phyloP scores from a whole-genome alignment of 2,113 vertebrate genomes.

The Callopanchax toddi region DNA sequence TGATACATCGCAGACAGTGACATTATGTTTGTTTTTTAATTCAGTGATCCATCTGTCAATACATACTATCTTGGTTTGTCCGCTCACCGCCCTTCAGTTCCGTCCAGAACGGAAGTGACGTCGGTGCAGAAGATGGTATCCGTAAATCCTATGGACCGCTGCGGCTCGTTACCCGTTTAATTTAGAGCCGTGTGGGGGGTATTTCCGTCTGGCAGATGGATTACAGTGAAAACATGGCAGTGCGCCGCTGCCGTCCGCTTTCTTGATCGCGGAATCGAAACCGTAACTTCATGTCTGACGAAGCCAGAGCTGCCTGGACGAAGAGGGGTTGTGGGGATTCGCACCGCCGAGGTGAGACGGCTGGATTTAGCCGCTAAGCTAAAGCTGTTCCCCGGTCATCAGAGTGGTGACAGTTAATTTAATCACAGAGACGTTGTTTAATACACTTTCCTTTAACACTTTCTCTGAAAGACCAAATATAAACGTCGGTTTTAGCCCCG shows the following conservation, averaged over 20 bases:
- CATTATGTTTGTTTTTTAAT: too few relatives aligned
- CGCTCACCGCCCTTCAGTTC: conserved; percentile 62
- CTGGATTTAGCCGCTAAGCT: conserved; percentile 53
- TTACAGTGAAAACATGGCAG: conserved; percentile 42
- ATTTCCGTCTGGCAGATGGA: conserved; percentile 38
- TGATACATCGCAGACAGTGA: too few relatives aligned
- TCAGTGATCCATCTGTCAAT: not conserved
- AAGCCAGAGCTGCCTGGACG: conserved; percentile 76
- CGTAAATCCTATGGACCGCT: conserved; percentile 58
- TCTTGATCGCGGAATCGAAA: conserved; percentile 56
- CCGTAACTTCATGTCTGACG: conserved; percentile 79
- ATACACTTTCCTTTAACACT: too few relatives aligned
- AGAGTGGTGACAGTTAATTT: conserved; percentile 16
- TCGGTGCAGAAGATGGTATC: conserved; percentile 80
- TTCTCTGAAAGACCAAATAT: not conserved
- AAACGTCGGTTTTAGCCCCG: not conserved
- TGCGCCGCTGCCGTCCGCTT: conserved; percentile 49
- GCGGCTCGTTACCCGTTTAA: conserved; percentile 54
- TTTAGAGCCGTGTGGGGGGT: conserved; percentile 39
- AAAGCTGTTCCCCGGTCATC: conserved; percentile 35
- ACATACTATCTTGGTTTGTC: conserved; percentile 10
- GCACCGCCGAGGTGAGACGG: conserved; percentile 80
- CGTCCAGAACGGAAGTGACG: conserved; percentile 80
- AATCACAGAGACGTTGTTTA: not conserved
- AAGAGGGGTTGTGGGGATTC: conserved; percentile 81